phyloP scores from a whole-genome alignment of 2,797 vertebrate species.

The Garrulus glandarius region DNA sequence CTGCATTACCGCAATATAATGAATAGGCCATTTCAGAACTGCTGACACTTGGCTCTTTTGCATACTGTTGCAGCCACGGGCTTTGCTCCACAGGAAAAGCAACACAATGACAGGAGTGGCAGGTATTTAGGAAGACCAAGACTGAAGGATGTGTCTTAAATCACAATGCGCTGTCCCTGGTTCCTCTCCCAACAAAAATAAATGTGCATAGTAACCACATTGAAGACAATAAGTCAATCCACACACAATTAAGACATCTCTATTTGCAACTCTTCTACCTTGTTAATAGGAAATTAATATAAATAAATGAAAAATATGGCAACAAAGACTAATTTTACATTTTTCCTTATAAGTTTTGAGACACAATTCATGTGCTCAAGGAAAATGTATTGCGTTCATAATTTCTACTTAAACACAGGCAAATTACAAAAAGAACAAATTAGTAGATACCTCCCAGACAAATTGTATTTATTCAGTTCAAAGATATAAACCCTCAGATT shows the following conservation, averaged over 20 bases:
- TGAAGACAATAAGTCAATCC: background rate
- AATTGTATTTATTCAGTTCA: background rate
- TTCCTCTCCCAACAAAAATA: background rate
- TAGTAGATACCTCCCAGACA: background rate
- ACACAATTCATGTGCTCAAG: rapidly evolving
- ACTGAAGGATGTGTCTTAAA: background rate
- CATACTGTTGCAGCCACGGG: background rate
- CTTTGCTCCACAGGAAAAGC: background rate
- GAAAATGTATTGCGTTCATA: background rate
- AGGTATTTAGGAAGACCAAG: background rate
- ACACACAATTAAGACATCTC: background rate
- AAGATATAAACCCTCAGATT: background rate
- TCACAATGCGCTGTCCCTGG: background rate
- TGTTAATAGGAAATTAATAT: background rate
- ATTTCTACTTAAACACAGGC: background rate
- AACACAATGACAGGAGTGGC: background rate
- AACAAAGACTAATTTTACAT: background rate
- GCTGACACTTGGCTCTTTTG: background rate
- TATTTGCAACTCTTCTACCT: background rate
- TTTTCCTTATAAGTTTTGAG: background rate
- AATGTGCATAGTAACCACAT: background rate
- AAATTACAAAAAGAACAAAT: background rate
- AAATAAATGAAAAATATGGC: background rate
- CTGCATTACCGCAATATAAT: background rate
- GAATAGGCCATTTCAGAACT: background rate